A percentile compares a stretch with the other conserved stretches of the same genome.
These are phyloP conservation scores for Temnothorax rugatulus DNA, from an alignment of 2,888 invertebrate genomes.

Conservation along the genomic window DNA sequence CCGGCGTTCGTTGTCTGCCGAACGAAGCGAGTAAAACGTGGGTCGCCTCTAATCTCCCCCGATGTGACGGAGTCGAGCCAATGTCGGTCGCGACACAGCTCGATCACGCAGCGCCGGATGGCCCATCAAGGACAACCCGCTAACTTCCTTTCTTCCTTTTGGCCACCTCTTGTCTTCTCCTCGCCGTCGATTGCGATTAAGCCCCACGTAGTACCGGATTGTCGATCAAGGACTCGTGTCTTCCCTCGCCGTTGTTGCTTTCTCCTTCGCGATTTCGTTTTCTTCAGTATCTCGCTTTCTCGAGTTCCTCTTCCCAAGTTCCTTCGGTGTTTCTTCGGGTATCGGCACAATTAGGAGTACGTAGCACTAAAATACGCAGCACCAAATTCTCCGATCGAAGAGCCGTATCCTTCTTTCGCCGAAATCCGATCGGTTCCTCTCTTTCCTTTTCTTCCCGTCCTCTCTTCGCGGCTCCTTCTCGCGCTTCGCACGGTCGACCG, in stretches of 20 bases:
- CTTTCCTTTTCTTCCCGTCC: neutral
- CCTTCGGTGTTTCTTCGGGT: neutral
- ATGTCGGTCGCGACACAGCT: constrained; percentile 43
- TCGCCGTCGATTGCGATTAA: neutral
- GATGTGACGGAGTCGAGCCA: constrained; percentile 21
- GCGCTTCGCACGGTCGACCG: constrained; percentile 21
- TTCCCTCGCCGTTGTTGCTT: neutral
- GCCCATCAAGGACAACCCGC: constrained; percentile 29
- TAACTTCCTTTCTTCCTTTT: constrained; percentile 40
- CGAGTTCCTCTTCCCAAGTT: neutral
- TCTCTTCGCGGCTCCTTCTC: neutral
- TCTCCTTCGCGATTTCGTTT: neutral
- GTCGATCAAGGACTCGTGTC: constrained; percentile 6
- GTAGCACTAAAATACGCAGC: neutral
- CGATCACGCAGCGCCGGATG: constrained; percentile 43
- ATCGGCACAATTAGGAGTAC: neutral
- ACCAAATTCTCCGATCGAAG: neutral
- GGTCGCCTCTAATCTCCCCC: constrained; percentile 45
- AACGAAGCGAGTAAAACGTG: constrained; percentile 42
- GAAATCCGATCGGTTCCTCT: constrained; percentile 11
- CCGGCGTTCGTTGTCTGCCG: constrained; percentile 23
- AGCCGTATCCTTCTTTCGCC: neutral
- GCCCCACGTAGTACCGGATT: neutral
- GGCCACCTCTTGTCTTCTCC: neutral
- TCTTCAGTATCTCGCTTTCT: neutral